phyloP scores from a whole-genome alignment of 2,113 vertebrate species.

The Opisthocomus hoazin region DNA sequence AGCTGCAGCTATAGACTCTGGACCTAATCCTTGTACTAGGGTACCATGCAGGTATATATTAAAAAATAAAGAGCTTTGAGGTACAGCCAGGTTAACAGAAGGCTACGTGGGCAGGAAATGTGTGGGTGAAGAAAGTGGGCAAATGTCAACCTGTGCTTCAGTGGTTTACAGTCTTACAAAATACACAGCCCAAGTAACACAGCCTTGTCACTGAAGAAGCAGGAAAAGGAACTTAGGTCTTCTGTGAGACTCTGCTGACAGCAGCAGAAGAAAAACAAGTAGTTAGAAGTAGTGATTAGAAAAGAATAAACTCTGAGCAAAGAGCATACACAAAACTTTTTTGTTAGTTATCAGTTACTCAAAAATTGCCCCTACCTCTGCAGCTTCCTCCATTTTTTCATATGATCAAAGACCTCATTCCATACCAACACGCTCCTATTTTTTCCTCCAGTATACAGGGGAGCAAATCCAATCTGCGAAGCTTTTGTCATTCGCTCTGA shows the following conservation, averaged over 20 bases:
- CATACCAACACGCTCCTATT: background rate
- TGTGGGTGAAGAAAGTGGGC: background rate
- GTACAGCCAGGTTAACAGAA: background rate
- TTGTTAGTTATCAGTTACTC: background rate
- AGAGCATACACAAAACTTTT: background rate
- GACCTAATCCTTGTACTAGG: background rate
- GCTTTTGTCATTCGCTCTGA: background rate
- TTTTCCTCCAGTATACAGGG: background rate
- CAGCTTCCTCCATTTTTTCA: background rate
- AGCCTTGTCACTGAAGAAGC: background rate
- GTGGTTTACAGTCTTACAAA: background rate
- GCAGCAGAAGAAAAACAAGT: background rate
- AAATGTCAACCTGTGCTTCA: background rate
- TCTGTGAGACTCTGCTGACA: background rate
- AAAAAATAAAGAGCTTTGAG: background rate
- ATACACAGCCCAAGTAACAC: rapidly evolving
- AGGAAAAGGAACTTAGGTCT: background rate
- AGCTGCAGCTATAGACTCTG: background rate
- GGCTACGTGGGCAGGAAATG: background rate
- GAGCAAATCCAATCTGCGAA: background rate
- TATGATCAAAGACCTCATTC: background rate
- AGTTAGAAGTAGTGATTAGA: background rate
- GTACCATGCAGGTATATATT: background rate
- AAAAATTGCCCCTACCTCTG: background rate
- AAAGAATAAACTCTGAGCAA: background rate